These are phyloP conservation scores for Merluccius polli DNA, from an alignment of 2,797 vertebrate species.

Conservation along the genomic window DNA sequence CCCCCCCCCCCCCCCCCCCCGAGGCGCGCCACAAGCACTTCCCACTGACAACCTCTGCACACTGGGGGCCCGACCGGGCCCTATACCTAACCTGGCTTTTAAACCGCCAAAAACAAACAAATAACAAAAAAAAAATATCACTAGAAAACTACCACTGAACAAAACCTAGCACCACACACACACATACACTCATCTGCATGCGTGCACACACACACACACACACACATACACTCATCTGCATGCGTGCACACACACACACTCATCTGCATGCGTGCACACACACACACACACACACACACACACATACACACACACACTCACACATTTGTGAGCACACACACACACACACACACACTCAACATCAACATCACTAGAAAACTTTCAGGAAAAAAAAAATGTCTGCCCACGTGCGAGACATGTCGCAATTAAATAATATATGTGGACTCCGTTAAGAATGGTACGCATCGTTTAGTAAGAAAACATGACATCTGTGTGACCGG, in stretches of 20 bases:
- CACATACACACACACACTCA: no score
- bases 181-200: no score
- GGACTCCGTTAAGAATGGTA: neutral
- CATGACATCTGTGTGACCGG: neutral
- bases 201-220: no score
- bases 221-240: no score
- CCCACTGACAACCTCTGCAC: conserved; percentile 21
- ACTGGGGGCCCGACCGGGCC: neutral
- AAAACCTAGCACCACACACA: no score
- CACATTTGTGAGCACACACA: no score
- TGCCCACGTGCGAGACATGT: neutral
- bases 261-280: no score
- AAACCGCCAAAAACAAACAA: conserved; percentile 7
- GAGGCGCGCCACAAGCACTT: conserved; percentile 41
- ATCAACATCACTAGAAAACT: neutral
- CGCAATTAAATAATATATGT: neutral
- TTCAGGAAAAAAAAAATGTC: neutral
- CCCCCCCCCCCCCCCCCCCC: conserved; percentile 2
- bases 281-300: no score
- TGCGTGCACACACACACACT: no score
- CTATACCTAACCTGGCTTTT: conserved; percentile 27
- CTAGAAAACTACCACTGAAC: no score
- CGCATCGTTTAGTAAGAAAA: neutral
- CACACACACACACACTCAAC: no score
- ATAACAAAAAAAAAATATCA: neutral